Percentiles rank a stretch among this genome's conserved stretches.
Conservation (phyloP, 2,888 invertebrate species). For the Bellardia bayeri region DNA sequence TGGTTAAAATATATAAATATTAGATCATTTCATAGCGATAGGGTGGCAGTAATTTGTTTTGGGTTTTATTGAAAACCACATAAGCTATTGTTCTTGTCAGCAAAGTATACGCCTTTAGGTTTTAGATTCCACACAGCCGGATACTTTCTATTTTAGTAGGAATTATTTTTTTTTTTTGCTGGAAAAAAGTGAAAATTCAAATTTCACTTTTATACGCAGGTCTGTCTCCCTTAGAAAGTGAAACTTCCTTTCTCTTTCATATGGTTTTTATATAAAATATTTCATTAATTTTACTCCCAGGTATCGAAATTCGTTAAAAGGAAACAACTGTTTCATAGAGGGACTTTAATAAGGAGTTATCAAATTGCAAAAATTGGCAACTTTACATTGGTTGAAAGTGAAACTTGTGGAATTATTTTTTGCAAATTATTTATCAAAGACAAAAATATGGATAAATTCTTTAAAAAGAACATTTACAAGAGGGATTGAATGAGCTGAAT, state of each 20-base stretch:
- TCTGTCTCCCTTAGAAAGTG: conserved; percentile 42
- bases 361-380: conserved; percentile 10
- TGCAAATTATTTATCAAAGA: neutral
- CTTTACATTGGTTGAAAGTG: neutral
- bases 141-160: conserved; percentile 44
- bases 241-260: conserved; percentile 47
- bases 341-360: conserved; percentile 48
- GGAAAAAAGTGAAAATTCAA: conserved; percentile 67
- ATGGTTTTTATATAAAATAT: conserved; percentile 12
- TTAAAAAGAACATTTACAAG: no score
- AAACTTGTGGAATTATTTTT: neutral
- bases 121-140: conserved; percentile 57
- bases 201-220: conserved; percentile 55
- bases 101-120: conserved; percentile 55
- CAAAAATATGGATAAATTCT: no score
- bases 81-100: conserved; percentile 33
- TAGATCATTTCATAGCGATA: conserved; percentile 70
- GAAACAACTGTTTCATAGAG: conserved; percentile 12
- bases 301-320: conserved; percentile 9
- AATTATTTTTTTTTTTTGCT: neutral
- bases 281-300: conserved; percentile 23
- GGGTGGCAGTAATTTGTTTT: conserved; percentile 40
- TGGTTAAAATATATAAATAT: conserved; percentile 53
- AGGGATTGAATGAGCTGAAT: no score
- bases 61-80: conserved; percentile 71